Conservation (phyloP, 2,113 vertebrate genomes). For the Gallinago jamesoni region DNA sequence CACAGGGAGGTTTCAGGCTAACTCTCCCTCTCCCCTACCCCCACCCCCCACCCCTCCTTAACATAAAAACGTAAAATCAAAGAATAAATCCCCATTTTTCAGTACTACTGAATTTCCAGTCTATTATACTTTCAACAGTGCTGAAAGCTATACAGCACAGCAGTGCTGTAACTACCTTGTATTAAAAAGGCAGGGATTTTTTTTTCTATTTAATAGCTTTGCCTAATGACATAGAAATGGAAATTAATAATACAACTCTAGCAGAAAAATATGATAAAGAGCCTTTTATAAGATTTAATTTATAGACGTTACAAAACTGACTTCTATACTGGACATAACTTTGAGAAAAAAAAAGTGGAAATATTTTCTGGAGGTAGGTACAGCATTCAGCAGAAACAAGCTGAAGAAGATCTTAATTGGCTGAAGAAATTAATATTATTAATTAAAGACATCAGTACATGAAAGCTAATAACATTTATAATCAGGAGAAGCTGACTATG, state of each 20-base stretch:
- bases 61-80: not conserved
- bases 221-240: not conserved
- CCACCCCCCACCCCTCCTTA: too few species aligned
- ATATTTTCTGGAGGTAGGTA: not conserved
- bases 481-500: not conserved
- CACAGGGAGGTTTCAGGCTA: not conserved
- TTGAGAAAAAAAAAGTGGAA: accelerated
- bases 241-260: not conserved
- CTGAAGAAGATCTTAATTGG: not conserved
- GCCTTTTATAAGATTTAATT: not conserved
- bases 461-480: not conserved
- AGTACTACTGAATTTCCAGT: not conserved
- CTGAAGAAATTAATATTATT: not conserved
- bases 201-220: not conserved
- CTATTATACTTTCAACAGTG: not conserved
- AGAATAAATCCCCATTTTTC: not conserved
- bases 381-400: not conserved
- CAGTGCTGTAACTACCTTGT: not conserved
- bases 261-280: not conserved
- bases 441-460: not conserved
- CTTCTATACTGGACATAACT: not conserved
- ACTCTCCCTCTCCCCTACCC: too few species aligned
- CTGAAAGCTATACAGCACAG: too few species aligned
- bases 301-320: not conserved
- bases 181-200: not conserved